A percentile compares a stretch with the other conserved stretches of the same genome.
phyloP scores from a whole-genome alignment of 2,888 invertebrate species.

The Epistrophe grossulariae region DNA sequence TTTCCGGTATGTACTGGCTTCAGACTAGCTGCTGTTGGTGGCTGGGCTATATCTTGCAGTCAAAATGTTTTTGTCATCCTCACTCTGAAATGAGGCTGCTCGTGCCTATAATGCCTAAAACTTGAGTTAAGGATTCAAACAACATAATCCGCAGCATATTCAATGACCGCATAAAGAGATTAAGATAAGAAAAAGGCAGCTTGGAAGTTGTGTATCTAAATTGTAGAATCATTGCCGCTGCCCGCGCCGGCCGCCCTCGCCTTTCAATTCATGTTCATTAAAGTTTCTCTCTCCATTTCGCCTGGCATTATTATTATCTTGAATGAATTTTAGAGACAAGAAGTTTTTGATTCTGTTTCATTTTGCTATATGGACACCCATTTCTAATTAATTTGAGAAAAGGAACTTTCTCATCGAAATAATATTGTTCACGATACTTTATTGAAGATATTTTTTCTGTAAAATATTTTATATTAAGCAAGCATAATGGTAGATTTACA shows the following conservation, averaged over 20 bases:
- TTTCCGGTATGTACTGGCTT: background rate
- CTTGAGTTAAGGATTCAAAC: conserved; percentile 3
- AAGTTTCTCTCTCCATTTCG: background rate
- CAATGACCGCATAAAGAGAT: conserved; percentile 62
- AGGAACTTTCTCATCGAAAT: background rate
- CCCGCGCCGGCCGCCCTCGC: no score
- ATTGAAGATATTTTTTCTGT: background rate
- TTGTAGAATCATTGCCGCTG: background rate
- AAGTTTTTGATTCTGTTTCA: background rate
- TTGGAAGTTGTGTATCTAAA: background rate
- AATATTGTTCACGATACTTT: background rate
- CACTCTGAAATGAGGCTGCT: background rate
- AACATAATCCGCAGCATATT: conserved; percentile 52
- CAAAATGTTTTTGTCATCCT: background rate
- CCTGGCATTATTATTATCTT: background rate
- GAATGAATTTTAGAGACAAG: background rate
- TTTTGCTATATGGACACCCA: background rate
- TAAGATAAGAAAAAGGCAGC: conserved; percentile 44
- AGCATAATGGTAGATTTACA: background rate
- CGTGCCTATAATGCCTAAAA: conserved; percentile 24
- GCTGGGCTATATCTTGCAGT: background rate
- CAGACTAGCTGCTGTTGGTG: background rate
- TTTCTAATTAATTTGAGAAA: background rate
- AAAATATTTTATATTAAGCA: background rate
- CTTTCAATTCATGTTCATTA: background rate